Base-by-base conservation (phyloP, 2,888 invertebrate genomes). In the Diadromus collaris region DNA sequence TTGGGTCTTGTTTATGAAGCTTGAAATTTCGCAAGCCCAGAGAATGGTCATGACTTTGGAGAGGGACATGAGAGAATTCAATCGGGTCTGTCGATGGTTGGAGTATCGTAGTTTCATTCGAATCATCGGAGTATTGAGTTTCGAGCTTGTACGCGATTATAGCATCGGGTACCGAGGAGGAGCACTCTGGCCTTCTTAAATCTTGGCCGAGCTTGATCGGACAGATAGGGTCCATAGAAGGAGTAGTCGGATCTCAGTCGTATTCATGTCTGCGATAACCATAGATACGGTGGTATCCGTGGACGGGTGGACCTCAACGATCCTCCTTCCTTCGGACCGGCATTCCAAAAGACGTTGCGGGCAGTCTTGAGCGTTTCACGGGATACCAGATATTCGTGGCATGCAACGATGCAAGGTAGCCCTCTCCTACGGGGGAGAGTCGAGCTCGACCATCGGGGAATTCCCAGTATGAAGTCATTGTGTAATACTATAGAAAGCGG, bases 341-440 rank as follows among this genome's bases (percentile, higher is more conserved):
- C 88, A 88, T 88, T 85, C 87, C 87, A 75, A 83, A 87, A 86
- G 84, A 83, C 82, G 86, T 71, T 83, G 82, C 83, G 82, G 83
- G 83, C 84, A 80, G 83, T 85, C 84, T 85, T 83, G 82, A 83
- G 84, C 82, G 82, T 85, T 87, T 87, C 84, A 83, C 75, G 85
- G 84, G 76, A 82, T 84, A 54, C 85, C 85, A 86, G 86, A 87
- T 85, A 88, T 88, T 84, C 84, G 83, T 75, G 85, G 88, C 83
- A 89, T 88, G 86, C 85, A 79, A 65, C 76, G 77, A 19, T 27
- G 54, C 60, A 79, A 72, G 78, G 76, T 16, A 16, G 38, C n/a
- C n/a, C n/a, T n/a, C n/a, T n/a, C n/a, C n/a, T n/a, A n/a, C n/a
- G 21, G 6, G 24, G 76, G 78, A 56, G 60, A 74, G 54, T 64